phyloP scores from a whole-genome alignment of 2,113 vertebrate species.

The Ameiurus melas region DNA sequence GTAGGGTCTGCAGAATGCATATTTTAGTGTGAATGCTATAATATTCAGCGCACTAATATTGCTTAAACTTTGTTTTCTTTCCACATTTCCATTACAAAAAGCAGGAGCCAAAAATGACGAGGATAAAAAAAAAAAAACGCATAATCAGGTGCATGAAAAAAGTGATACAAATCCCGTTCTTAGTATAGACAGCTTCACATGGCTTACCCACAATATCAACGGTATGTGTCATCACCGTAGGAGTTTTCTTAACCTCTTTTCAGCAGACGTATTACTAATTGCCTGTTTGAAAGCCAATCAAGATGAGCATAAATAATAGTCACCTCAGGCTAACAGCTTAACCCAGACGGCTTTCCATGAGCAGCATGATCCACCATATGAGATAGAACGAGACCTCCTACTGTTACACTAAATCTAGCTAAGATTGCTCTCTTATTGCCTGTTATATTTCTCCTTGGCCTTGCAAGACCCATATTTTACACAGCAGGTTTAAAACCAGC shows the following conservation, averaged over 20 bases:
- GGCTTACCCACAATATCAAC: neutral
- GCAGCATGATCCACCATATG: conserved; percentile 10
- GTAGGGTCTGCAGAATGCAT: neutral
- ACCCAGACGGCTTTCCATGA: conserved; percentile 16
- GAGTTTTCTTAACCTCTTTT: conserved; percentile 24
- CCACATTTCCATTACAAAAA: neutral
- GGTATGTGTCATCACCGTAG: neutral
- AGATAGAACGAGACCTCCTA: conserved; percentile 28
- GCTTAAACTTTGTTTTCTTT: neutral
- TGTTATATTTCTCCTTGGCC: conserved; percentile 11
- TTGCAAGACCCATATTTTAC: conserved; percentile 21
- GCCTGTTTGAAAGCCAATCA: conserved; percentile 29
- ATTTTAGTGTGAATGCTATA: neutral
- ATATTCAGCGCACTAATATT: neutral
- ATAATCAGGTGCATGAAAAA: neutral
- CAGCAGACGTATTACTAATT: conserved; percentile 26
- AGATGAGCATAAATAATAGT: conserved; percentile 43
- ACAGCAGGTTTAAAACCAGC: neutral
- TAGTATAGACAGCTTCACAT: neutral
- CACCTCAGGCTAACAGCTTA: conserved; percentile 35
- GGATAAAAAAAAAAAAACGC: too few species aligned
- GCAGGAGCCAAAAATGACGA: neutral
- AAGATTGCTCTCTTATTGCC: conserved; percentile 28
- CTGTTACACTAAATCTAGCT: conserved; percentile 6
- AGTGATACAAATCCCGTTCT: neutral